phyloP scores from a whole-genome alignment of 2,797 vertebrate species.

The Sphaeramia orbicularis region DNA sequence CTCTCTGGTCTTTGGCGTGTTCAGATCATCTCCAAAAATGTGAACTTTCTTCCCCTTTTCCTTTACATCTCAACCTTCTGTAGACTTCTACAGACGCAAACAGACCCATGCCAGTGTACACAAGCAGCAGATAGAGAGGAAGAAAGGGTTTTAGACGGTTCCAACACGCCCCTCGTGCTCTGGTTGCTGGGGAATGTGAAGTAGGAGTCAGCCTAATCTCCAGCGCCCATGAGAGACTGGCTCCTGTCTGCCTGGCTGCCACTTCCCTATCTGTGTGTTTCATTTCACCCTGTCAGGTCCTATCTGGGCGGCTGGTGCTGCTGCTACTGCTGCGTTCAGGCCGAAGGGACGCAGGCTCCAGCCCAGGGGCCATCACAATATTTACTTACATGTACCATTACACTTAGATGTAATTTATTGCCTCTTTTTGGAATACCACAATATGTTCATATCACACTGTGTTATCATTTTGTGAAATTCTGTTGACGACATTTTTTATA shows the following conservation, averaged over 20 bases:
- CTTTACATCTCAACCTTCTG: background rate
- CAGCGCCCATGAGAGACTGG: conserved; percentile 87
- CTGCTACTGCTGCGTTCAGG: conserved; percentile 38
- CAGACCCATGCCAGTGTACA: conserved; percentile 4
- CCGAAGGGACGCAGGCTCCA: conserved; percentile 61
- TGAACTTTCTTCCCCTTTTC: conserved; percentile 25
- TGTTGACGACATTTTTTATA: background rate
- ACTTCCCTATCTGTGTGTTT: conserved; percentile 91
- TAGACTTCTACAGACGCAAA: conserved; percentile 25
- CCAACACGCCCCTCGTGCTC: conserved; percentile 36
- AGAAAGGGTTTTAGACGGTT: conserved; percentile 29
- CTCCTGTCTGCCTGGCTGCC: conserved; percentile 93
- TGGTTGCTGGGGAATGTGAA: conserved; percentile 85
- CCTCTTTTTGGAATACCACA: background rate
- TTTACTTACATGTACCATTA: background rate
- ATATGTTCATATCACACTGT: background rate
- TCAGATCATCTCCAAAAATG: conserved; percentile 28
- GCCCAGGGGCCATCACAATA: conserved; percentile 58
- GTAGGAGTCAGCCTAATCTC: conserved; percentile 91
- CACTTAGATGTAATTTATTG: background rate
- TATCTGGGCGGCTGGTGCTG: conserved; percentile 85
- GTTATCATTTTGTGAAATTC: background rate
- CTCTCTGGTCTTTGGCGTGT: conserved; percentile 7
- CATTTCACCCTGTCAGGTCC: conserved; percentile 91
- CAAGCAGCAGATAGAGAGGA: conserved; percentile 35